Base-by-base conservation (phyloP, 1,140 invertebrate species). In the Cephus cinctus region DNA sequence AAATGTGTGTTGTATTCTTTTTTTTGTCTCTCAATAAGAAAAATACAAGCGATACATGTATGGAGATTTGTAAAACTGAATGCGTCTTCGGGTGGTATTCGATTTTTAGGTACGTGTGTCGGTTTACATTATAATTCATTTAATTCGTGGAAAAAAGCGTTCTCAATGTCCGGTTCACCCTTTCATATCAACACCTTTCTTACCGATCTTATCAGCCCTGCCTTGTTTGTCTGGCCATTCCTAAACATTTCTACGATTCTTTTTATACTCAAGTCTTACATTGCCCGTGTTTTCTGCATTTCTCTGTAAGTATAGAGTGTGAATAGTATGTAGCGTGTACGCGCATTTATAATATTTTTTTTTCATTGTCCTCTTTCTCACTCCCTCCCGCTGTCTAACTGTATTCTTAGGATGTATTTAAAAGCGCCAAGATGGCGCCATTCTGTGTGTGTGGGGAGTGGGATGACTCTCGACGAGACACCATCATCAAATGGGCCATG, bases 31-130 rank as follows among this genome's bases (percentile, higher is more conserved):
- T 51, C 40, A 47, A 54, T 47, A 54, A 58, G 47, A 67, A 67
- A 67, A 66, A 65, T 64, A 67, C 55, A 68, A 68, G 64, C 69
- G 51, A 56, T 67, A 67, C 50, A 66, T n/a, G n/a, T n/a, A n/a
- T 63, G 65, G 54, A 69, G 59, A 70, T 53, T 70, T 67, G 61
- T 66, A 68, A 74, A 73, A 73, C 61, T 73, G 61, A 73, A 69
- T 73, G 60, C 64, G 14, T 36, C 19, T 65, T 66, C 64, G 61
- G 50, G 57, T 74, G 67, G 34, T 71, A 68, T 65, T 75, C 64
- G 69, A 66, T 67, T 61, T n/a, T n/a, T n/a, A n/a, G 57, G 52
- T 71, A 69, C 56, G 51, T 64, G 61, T 68, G 62, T 36, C 14
- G 27, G 34, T 15, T 36, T 71, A 69, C 63, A 65, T 63, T 62